Evolutionary conservation across 1,140 invertebrate species (phyloP).

Genomic region (Melanaphis sacchari): DNA sequence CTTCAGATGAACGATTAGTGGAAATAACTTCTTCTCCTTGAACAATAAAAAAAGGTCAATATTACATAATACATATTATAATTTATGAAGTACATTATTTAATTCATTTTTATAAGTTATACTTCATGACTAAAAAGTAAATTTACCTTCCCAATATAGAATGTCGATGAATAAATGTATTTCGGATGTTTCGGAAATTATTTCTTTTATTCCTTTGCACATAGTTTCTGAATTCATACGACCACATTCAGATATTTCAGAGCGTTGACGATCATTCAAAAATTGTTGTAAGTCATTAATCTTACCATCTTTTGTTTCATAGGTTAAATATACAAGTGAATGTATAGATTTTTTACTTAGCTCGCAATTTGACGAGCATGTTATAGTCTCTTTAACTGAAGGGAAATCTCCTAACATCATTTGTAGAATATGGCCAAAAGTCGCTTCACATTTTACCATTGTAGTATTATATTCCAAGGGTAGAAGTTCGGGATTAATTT

Average conservation of each 20-base stretch:
- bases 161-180: slow-evolving; percentile 3
- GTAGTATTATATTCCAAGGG: not conserved
- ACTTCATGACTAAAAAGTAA: too few species aligned
- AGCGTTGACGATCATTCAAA: not conserved
- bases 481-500: not conserved
- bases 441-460: not conserved
- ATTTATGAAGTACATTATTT: too few species aligned
- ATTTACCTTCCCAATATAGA: not conserved
- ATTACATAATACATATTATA: too few species aligned
- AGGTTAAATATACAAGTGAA: not conserved
- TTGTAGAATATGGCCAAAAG: not conserved
- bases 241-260: not conserved
- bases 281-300: not conserved
- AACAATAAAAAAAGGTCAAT: too few species aligned
- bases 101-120: too few species aligned
- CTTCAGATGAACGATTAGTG: too few species aligned
- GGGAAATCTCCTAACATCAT: not conserved
- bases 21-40: too few species aligned
- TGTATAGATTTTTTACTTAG: not conserved
- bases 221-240: not conserved
- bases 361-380: not conserved
- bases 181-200: not conserved
- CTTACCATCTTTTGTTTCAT: not conserved
- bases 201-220: not conserved
- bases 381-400: not conserved